phyloP scores from a whole-genome alignment of 1,140 invertebrate genomes.

The Heterodera schachtii region DNA sequence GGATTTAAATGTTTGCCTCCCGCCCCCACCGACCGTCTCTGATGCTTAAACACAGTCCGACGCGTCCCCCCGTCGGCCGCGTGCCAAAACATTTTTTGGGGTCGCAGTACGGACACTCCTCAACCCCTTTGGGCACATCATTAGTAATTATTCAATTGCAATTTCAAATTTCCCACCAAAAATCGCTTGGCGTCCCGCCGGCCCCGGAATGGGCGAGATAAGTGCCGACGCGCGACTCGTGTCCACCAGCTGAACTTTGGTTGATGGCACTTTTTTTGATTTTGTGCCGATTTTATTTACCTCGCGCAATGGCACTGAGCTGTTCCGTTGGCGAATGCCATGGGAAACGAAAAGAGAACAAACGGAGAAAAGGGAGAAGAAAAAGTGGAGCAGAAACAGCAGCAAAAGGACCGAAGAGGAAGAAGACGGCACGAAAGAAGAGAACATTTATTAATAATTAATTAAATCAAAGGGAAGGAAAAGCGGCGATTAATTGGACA shows the following conservation, averaged over 20 bases:
- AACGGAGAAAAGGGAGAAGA: not conserved
- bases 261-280: too few species aligned
- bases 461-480: too few species aligned
- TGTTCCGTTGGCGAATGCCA: constrained; percentile 27
- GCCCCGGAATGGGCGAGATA: not conserved
- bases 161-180: not conserved
- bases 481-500: too few species aligned
- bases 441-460: too few species aligned
- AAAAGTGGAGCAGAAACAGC: not conserved
- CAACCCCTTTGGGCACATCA: not conserved
- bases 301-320: constrained; percentile 21
- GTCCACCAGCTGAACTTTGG: constrained; percentile 23
- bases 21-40: constrained; percentile 7
- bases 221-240: constrained; percentile 3
- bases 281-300: too few species aligned
- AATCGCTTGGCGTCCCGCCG: not conserved
- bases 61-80: not conserved
- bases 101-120: constrained; percentile 4
- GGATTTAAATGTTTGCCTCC: too few species aligned
- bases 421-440: too few species aligned
- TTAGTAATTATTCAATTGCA: too few species aligned
- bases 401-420: not conserved
- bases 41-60: not conserved
- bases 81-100: constrained; percentile 1
- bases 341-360: constrained; percentile 9